Conservation (phyloP, 2,113 vertebrate genomes). For the Loxodonta africana region DNA sequence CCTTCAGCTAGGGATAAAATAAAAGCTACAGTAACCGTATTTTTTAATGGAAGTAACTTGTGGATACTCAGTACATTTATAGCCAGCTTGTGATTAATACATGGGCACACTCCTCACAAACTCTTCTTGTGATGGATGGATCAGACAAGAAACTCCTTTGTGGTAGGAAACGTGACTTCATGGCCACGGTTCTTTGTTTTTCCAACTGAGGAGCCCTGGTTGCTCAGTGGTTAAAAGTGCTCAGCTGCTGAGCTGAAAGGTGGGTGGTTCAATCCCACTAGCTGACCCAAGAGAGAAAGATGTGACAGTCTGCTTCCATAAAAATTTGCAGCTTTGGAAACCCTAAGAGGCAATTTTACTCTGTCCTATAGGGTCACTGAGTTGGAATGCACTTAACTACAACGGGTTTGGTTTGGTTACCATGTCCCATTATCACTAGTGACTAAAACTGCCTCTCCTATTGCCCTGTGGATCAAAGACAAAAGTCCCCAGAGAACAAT, state of each 20-base stretch:
- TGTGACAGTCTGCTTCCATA: too few relatives aligned
- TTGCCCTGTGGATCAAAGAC: background rate
- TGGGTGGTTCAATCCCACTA: too few relatives aligned
- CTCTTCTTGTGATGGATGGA: background rate
- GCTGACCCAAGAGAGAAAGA: too few relatives aligned
- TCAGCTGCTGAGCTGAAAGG: too few relatives aligned
- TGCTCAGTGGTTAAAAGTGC: too few relatives aligned
- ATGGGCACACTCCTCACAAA: background rate
- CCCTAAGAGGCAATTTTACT: too few relatives aligned
- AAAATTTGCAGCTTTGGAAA: too few relatives aligned
- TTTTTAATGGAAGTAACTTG: conserved; percentile 24
- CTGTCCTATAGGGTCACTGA: too few relatives aligned
- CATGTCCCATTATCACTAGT: background rate
- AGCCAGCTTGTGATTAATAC: background rate
- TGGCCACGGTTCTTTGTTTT: conserved; percentile 37
- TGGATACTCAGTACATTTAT: background rate
- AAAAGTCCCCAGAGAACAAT: conserved; percentile 21
- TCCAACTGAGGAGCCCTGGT: background rate
- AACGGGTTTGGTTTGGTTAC: too few relatives aligned
- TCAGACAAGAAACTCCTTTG: conserved; percentile 47
- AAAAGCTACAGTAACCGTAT: background rate
- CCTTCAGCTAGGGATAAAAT: background rate
- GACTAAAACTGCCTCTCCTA: background rate
- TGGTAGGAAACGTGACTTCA: conserved; percentile 15
- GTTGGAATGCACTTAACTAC: too few relatives aligned